Base-by-base conservation (phyloP, 35 echinoderm and acorn worm species). In the Heliocidaris tuberculata region DNA sequence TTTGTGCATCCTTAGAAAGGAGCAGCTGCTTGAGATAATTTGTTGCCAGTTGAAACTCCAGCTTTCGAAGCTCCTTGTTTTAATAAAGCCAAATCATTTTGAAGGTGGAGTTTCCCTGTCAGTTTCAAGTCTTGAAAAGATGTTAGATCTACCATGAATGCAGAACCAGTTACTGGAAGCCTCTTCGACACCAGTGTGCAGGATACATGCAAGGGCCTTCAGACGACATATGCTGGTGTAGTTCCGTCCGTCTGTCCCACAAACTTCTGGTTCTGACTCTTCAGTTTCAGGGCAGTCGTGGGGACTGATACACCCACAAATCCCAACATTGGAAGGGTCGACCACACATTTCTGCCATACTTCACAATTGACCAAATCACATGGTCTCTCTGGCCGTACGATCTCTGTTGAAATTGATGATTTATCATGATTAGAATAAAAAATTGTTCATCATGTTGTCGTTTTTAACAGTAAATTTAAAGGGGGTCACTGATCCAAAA, bases 271-370 rank as follows among this genome's bases (percentile, higher is more conserved):
- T 4, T 85, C 70, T 85, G 31, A 0, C 15, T 48, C 47, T 11
- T 89, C 31, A 24, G 87, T 32, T 89, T 32, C 87, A 32, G 87
- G 87, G 47, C 87, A 89, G 17, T 47, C 9, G 29, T 6, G 19
- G 10, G 87, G 87, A 27, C 31, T 89, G 87, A 89, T 89, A 9
- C 87, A 89, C 24, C 31, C 9, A 48, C 87, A 89, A 2, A 15
- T 19, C 7, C 31, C 87, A 89, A 32, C 87, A 17, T 30, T 31
- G 4, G 31, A 15, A 19, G 15, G 10, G 87, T 89, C 87, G 2
- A n/a, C 24, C 31, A n/a, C 87, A 24, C 87, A 89, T 27, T 15
- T 89, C 32, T 89, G 87, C 87, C 87, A 89, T 31, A 89, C 87
- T 31, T 42, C 87, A 11, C 87, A 89, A 16, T 13, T 48, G 31